Evolutionary conservation across 2,888 invertebrate genomes (phyloP), one percentile per base, ranked within the genome.

Genomic region (Escarpia spicata): DNA sequence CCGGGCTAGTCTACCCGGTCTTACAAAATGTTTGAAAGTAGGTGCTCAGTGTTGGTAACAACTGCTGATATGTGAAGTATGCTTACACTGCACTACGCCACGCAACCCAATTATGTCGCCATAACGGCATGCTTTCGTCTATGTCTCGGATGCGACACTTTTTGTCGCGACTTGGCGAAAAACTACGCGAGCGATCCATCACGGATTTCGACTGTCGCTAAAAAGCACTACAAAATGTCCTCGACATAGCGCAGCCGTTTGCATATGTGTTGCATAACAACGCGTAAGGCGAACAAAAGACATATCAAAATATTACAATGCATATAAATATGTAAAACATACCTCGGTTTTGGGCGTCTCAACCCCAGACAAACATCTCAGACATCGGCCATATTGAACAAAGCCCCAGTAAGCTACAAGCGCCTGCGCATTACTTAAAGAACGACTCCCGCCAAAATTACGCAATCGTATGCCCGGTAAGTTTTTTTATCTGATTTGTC

Each of bases 101-200:
- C 75, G 75, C 75, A 75, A 75, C 75, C 75, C n/a, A 75, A 75
- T 26, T 75, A 75, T 26, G 75, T 75, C 75, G 75, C n/a, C 75
- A 75, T 75, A 75, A 75, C 75, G n/a, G 75, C 75, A 75, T 75
- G 75, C 26, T 3, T 75, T 75, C 75, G n/a, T 26, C 75, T 19
- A 75, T n/a, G 75, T 75, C 75, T 75, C 75, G 75, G 19, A n/a
- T 75, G 75, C 75, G 75, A 75, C 75, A 75, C 75, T 75, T 75
- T 75, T 75, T 75, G 19, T 75, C 75, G 75, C 75, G 75, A 75
- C 26, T 75, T 75, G 12, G 75, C 75, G 75, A 75, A 75, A 75
- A 75, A 75, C 75, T 75, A n/a, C 75, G 75, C n/a, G 75, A 75
- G 75, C 75, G 75, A 75, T 75, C 75, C 75, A 75, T 75, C 75